Evolutionary conservation across 2,888 invertebrate species (phyloP), one percentile per base, ranked within the genome.

Genomic region (Electrophaes corylata): DNA sequence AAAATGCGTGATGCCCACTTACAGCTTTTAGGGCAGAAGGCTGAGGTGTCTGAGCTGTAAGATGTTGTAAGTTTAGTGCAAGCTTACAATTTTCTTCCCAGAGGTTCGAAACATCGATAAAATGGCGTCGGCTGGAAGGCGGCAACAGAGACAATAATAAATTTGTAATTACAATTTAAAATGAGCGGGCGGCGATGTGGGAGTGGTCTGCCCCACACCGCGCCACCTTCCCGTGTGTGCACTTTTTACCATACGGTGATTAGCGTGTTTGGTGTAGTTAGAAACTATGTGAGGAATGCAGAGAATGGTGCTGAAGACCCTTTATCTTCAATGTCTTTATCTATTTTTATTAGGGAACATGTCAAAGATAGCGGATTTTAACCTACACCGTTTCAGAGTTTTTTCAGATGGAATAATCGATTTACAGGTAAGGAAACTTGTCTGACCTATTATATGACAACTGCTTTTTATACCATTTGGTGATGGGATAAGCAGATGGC

Each of bases 81-180:
- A 20, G 8, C 5, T 3, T 3, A 18, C 16, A 29, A 31, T 41
- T 49, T 12, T 31, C 19, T 40, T 19, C 12, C 16, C 8, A 49
- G 20, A 40, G 31, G 26, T 40, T 31, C 29, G 12, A 39, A 26
- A 23, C 40, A 79, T 86, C 88, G 84, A 86, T 89, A 90, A 89
- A 88, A 91, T 91, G 91, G 91, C 91, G 88, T 76, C 88, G 71
- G 79, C 75, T 19, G 33, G 88, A 88, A 90, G 90, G 90, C 90
- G 89, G 88, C 87, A 55, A 84, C 86, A 90, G 88, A 91, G 90
- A 91, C 91, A 91, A 90, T 89, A 91, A 91, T 91, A 90, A 89
- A 91, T 90, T 49, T 88, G 90, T 90, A 90, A 91, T 91, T 91
- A 91, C 91, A 91, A 90, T 91, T 91, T 91, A 89, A 91, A 91